These are phyloP conservation scores for Smithornis capensis DNA, from an alignment of 2,113 vertebrate genomes.

Conservation along the genomic window DNA sequence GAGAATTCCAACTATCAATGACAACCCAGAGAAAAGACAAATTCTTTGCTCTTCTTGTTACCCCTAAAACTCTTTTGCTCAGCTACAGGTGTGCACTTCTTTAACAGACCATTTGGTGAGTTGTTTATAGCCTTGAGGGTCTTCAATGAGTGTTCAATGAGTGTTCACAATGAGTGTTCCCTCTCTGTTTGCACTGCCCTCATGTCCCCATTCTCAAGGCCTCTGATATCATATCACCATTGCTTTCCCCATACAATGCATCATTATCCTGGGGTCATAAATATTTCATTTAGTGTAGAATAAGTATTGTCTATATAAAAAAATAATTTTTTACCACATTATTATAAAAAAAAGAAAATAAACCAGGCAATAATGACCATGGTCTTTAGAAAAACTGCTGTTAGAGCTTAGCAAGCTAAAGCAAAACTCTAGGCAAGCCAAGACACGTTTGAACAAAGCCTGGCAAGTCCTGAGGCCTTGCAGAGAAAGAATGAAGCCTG, in stretches of 20 bases:
- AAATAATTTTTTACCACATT: background rate
- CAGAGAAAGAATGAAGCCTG: background rate
- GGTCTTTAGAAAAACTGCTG: background rate
- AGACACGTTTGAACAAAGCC: background rate
- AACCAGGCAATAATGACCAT: background rate
- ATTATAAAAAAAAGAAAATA: background rate
- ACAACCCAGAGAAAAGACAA: background rate
- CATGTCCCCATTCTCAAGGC: background rate
- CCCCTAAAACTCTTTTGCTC: background rate
- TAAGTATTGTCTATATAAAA: background rate
- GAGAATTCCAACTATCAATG: background rate
- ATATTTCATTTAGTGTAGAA: background rate
- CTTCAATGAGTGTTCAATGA: rapidly evolving
- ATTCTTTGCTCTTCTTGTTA: background rate
- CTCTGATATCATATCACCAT: background rate
- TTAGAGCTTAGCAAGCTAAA: background rate
- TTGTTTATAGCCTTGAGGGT: background rate
- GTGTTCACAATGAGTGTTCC: background rate
- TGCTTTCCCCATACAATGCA: background rate
- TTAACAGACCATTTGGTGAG: background rate
- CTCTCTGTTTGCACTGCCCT: background rate
- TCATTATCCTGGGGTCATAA: background rate
- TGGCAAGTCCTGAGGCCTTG: background rate
- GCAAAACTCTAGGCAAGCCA: background rate
- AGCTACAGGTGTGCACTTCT: background rate